A percentile compares a stretch with the other conserved stretches of the same genome.
Conservation (phyloP, 2,888 invertebrate genomes). For the Parnassius smintheus region DNA sequence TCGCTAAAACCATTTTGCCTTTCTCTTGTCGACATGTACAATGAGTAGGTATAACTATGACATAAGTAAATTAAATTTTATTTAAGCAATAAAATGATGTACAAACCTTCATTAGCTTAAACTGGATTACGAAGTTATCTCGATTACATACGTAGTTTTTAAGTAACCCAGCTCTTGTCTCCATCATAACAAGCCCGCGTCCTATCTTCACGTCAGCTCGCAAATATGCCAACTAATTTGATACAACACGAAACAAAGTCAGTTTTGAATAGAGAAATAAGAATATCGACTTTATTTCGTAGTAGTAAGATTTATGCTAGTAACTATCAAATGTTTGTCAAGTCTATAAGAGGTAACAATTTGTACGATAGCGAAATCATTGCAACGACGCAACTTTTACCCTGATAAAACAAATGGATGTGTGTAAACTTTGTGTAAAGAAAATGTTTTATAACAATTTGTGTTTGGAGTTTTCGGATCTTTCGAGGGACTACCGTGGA, state of each 20-base stretch:
- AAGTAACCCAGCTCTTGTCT: neutral
- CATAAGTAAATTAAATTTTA: neutral
- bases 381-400: conserved; percentile 3
- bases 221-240: conserved; percentile 10
- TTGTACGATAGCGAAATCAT: neutral
- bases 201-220: conserved; percentile 8
- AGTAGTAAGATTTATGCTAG: neutral
- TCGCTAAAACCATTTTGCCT: too few species aligned
- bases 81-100: neutral
- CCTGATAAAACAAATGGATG: neutral
- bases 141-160: neutral
- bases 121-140: conserved; percentile 5
- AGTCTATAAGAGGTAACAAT: neutral
- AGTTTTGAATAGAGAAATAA: neutral
- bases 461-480: too few species aligned
- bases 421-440: too few species aligned
- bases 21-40: too few species aligned
- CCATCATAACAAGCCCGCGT: conserved; percentile 3
- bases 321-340: neutral
- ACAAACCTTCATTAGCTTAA: neutral
- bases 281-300: neutral
- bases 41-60: neutral
- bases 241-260: neutral
- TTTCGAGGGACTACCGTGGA: too few species aligned
- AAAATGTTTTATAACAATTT: too few species aligned